Evolutionary conservation across 2,888 invertebrate species (phyloP).

Genomic region (Trachelus tabidus): DNA sequence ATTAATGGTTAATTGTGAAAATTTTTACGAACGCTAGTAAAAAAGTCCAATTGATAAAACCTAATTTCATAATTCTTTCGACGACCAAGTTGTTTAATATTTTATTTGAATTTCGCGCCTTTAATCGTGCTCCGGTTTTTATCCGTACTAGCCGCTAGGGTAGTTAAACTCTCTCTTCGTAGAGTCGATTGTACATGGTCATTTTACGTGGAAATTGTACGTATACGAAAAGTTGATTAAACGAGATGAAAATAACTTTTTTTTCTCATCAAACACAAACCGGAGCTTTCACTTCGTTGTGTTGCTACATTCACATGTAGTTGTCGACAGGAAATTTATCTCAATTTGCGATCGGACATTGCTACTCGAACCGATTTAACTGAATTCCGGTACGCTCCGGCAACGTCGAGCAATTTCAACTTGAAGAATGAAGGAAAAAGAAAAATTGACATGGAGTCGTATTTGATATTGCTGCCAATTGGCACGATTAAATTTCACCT

Average conservation of each 20-base stretch:
- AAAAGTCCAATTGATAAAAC: slow-evolving; percentile 20
- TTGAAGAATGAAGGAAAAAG: neutral
- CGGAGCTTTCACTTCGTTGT: neutral
- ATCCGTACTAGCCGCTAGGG: neutral
- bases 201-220: neutral
- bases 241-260: neutral
- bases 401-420: neutral
- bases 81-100: slow-evolving; percentile 6
- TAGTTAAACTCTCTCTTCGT: neutral
- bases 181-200: neutral
- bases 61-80: neutral
- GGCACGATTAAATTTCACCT: neutral
- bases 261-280: neutral
- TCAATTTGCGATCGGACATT: slow-evolving; percentile 2
- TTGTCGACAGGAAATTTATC: neutral
- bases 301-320: neutral
- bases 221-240: neutral
- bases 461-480: neutral
- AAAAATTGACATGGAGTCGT: neutral
- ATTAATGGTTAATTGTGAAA: slow-evolving; percentile 14
- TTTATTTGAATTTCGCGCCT: neutral
- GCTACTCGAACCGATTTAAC: neutral
- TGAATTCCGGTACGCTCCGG: neutral
- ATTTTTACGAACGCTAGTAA: slow-evolving; percentile 11
- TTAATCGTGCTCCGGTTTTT: neutral